Evolutionary conservation across 1,140 invertebrate genomes (phyloP).

Genomic region (Armadillidium nasatum): DNA sequence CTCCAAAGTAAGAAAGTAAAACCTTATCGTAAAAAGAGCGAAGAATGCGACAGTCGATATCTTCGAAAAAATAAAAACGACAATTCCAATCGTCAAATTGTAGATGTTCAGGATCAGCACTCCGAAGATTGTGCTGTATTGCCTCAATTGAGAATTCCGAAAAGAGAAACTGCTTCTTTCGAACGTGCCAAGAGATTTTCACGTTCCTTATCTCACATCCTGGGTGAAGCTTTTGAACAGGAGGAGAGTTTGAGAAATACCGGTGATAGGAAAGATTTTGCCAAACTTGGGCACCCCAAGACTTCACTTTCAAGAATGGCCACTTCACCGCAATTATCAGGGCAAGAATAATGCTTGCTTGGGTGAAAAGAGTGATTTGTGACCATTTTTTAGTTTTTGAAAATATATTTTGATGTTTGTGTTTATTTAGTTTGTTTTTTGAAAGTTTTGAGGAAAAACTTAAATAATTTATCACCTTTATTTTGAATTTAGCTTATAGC

Average conservation of each 20-base stretch:
- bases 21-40: too few relatives aligned
- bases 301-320: slow-evolving; percentile 40
- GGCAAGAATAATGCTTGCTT: slow-evolving; percentile 35
- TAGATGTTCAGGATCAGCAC: too few relatives aligned
- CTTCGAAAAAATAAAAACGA: too few relatives aligned
- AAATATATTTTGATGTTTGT: background rate
- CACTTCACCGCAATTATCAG: slow-evolving; percentile 41
- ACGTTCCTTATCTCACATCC: slow-evolving; percentile 48
- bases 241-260: slow-evolving; percentile 18
- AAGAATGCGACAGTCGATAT: too few relatives aligned
- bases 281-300: background rate
- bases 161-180: background rate
- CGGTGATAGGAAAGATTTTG: background rate
- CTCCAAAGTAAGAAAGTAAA: too few relatives aligned
- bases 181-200: slow-evolving; percentile 42
- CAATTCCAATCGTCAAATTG: too few relatives aligned
- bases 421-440: background rate
- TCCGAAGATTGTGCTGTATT: background rate
- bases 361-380: background rate
- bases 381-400: background rate
- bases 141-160: slow-evolving; percentile 1
- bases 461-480: background rate
- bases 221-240: slow-evolving; percentile 48
- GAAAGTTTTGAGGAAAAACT: background rate
- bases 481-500: background rate